Conservation (phyloP, 2,113 vertebrate species). For the Charadrius vociferus region DNA sequence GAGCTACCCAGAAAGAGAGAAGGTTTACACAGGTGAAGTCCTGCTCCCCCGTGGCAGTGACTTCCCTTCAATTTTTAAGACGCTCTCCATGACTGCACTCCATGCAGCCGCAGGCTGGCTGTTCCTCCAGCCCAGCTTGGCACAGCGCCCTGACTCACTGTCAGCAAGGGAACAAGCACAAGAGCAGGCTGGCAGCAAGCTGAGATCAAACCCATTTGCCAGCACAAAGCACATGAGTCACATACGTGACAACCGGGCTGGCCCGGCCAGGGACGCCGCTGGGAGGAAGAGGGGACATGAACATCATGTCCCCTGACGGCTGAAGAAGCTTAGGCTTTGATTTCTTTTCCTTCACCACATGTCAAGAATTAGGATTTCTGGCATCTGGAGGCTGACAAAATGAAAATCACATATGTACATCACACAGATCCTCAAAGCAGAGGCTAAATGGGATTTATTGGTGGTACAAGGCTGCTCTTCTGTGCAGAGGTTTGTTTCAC, state of each 20-base stretch:
- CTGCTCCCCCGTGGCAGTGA: fast-evolving
- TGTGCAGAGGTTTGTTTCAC: background rate
- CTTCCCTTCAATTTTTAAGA: background rate
- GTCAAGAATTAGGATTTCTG: background rate
- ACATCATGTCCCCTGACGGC: background rate
- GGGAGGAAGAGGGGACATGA: background rate
- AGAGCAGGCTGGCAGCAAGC: background rate
- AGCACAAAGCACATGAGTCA: background rate
- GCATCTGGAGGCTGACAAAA: background rate
- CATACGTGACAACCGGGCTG: background rate
- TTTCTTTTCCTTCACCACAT: background rate
- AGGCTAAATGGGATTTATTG: background rate
- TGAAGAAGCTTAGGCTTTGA: background rate
- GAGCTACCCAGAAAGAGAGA: background rate
- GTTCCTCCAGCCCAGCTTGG: background rate
- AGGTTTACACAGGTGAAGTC: background rate
- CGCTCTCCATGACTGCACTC: fast-evolving
- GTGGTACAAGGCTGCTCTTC: background rate
- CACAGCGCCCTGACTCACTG: background rate
- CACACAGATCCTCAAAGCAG: background rate
- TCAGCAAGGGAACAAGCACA: background rate
- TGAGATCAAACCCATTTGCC: background rate
- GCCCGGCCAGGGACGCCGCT: fast-evolving
- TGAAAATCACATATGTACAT: background rate
- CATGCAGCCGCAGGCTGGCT: fast-evolving